Percentiles rank a stretch among this genome's conserved stretches.
phyloP scores from a whole-genome alignment of 2,113 vertebrate genomes.

The Cynopterus brachyotis region DNA sequence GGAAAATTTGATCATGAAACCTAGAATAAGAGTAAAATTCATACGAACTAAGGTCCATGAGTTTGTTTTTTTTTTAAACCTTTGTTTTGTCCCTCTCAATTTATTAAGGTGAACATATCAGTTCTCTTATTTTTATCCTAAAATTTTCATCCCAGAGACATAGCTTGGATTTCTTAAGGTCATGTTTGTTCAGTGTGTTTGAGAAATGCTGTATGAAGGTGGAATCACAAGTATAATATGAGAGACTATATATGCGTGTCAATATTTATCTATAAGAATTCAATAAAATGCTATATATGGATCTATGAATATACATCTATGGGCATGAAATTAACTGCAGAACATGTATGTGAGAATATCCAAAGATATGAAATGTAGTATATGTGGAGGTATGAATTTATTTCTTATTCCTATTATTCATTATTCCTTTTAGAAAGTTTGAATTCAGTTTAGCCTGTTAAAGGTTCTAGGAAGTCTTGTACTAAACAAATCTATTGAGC shows the following conservation, averaged over 20 bases:
- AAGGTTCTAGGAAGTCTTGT: not conserved
- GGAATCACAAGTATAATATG: not conserved
- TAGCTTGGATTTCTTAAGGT: not conserved
- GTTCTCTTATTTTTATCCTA: not conserved
- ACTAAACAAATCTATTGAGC: not conserved
- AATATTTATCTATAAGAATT: not conserved
- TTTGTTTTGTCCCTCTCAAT: not conserved
- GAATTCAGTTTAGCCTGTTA: not conserved
- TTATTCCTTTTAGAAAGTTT: not conserved
- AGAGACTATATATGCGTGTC: not conserved
- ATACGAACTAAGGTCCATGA: not conserved
- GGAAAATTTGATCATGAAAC: not conserved
- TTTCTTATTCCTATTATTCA: not conserved
- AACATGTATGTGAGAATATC: not conserved
- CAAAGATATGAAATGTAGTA: not conserved
- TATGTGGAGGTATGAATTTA: not conserved
- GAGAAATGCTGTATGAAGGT: not conserved
- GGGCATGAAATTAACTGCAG: not conserved
- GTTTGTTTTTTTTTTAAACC: constrained; percentile 24
- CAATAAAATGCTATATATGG: not conserved
- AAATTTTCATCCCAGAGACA: not conserved
- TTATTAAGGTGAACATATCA: not conserved
- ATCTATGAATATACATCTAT: not conserved
- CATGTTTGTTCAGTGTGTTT: not conserved
- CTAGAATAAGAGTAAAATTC: not conserved